Conservation (phyloP, 2,888 invertebrate species). For the Andrena chrysosceles region DNA sequence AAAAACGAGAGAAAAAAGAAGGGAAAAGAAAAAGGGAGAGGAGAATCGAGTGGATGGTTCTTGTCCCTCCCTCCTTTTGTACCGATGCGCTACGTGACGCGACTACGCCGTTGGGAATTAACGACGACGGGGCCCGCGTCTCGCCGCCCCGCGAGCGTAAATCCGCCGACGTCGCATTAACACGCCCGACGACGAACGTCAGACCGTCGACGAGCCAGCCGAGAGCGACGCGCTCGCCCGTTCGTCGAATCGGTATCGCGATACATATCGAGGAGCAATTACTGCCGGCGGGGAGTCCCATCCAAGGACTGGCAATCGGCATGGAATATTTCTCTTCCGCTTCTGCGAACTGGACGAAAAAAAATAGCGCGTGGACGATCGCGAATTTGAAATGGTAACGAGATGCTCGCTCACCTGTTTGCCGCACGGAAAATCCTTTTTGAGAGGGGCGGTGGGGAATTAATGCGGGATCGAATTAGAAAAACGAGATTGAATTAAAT, state of each 20-base stretch:
- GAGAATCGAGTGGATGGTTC: conserved; percentile 61
- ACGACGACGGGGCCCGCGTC: conserved; percentile 37
- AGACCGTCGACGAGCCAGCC: not conserved
- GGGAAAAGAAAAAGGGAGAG: not conserved
- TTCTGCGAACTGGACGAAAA: conserved; percentile 25
- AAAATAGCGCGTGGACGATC: not conserved
- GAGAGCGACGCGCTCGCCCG: not conserved
- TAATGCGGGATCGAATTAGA: not conserved
- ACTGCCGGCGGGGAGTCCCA: not conserved
- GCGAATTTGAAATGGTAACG: conserved; percentile 19
- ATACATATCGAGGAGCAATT: conserved; percentile 38
- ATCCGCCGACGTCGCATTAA: conserved; percentile 56
- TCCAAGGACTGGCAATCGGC: not conserved
- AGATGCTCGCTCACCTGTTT: not conserved
- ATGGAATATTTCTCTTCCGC: conserved; percentile 18
- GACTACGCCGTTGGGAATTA: conserved; percentile 62
- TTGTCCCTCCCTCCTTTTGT: conserved; percentile 41
- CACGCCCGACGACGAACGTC: conserved; percentile 2
- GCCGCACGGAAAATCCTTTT: too few species aligned
- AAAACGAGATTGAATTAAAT: too few species aligned
- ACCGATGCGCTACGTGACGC: conserved; percentile 62
- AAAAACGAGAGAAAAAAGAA: conserved; percentile 42
- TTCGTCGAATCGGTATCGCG: conserved; percentile 24
- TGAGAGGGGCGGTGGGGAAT: not conserved
- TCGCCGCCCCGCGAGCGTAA: conserved; percentile 35